phyloP scores from a whole-genome alignment of 2,797 vertebrate species.

The Enteromius unitaeniatus region DNA sequence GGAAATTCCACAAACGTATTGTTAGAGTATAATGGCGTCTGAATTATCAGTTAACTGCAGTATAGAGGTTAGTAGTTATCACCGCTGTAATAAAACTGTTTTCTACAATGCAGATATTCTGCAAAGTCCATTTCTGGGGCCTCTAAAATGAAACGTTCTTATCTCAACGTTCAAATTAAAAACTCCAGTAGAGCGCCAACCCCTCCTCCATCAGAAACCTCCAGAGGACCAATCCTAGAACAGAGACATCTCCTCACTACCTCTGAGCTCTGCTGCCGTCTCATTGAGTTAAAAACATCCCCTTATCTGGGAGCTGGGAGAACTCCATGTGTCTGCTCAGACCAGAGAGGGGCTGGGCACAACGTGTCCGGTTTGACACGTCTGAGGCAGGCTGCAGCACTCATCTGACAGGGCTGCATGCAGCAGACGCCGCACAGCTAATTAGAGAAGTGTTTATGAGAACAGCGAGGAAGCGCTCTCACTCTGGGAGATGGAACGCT shows the following conservation, averaged over 20 bases:
- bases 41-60: conserved; percentile 32
- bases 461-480: conserved; percentile 61
- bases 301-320: conserved; percentile 52
- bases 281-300: conserved; percentile 45
- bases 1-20: not conserved
- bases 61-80: conserved; percentile 18
- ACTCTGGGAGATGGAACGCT: conserved; percentile 61
- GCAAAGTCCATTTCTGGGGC: conserved; percentile 23
- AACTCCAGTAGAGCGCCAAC: conserved; percentile 35
- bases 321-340: conserved; percentile 58
- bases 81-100: not conserved
- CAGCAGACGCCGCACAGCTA: conserved; percentile 71
- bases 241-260: conserved; percentile 39
- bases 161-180: conserved; percentile 42
- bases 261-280: conserved; percentile 42
- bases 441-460: conserved; percentile 76
- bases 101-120: conserved; percentile 27
- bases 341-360: conserved; percentile 58
- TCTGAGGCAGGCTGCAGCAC: conserved; percentile 66
- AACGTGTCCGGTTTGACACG: conserved; percentile 71
- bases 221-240: conserved; percentile 40
- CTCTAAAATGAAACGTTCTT: conserved; percentile 44
- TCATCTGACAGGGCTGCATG: conserved; percentile 67
- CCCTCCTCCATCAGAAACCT: conserved; percentile 43
- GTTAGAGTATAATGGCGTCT: not conserved